These are phyloP conservation scores for Cirrhinus mrigala DNA, from an alignment of 2,797 vertebrate genomes.

Conservation along the genomic window DNA sequence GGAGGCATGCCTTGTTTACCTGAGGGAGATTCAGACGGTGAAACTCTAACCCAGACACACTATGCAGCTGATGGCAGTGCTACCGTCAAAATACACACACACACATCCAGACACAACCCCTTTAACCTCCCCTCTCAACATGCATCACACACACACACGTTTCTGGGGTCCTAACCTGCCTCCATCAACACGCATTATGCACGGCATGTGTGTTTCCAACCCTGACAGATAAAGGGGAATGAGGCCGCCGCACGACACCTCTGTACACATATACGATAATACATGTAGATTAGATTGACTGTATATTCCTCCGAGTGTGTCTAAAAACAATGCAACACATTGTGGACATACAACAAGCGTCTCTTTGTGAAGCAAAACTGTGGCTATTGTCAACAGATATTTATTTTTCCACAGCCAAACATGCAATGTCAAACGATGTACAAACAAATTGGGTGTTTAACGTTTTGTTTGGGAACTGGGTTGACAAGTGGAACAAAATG, in stretches of 20 bases:
- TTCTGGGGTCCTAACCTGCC: conserved; percentile 42
- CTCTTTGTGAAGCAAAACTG: background rate
- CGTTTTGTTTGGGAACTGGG: background rate
- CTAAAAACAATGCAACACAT: conserved; percentile 14
- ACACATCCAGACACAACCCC: conserved; percentile 1
- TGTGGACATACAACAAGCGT: background rate
- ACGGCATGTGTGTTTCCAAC: background rate
- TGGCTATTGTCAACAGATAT: conserved; percentile 9
- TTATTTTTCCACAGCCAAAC: background rate
- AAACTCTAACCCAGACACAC: conserved; percentile 18
- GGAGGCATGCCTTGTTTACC: conserved; percentile 4
- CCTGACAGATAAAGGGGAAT: conserved; percentile 40
- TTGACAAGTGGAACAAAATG: background rate
- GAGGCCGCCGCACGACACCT: conserved; percentile 10
- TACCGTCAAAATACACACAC: conserved; percentile 26
- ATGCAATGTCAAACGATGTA: background rate
- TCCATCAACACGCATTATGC: conserved; percentile 44
- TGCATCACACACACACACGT: conserved; percentile 4
- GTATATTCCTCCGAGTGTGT: conserved; percentile 1
- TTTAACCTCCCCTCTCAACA: conserved; percentile 33
- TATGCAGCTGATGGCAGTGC: background rate
- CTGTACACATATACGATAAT: background rate
- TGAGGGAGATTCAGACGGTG: background rate
- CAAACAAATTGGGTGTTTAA: conserved; percentile 3
- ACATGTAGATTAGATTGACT: conserved; percentile 34